Percentiles rank a stretch among this genome's conserved stretches.
Evolutionary conservation across 2,113 vertebrate genomes (phyloP).

Genomic region (Myrmecobius fasciatus): DNA sequence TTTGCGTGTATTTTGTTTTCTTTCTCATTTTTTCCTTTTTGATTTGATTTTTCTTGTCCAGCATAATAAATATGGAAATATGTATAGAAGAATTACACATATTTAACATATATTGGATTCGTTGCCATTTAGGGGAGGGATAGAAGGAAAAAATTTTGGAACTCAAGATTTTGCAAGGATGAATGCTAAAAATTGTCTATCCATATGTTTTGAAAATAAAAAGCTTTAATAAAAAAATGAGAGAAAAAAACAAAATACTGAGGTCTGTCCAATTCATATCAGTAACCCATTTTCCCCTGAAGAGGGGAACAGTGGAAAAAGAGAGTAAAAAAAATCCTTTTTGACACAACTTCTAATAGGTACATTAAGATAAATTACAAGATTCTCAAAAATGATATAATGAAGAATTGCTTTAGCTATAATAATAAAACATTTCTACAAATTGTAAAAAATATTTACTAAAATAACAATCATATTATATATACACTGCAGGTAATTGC

Average conservation of each 20-base stretch:
- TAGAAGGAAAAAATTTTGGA: no score
- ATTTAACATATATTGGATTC: no score
- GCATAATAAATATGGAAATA: no score
- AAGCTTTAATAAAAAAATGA: no score
- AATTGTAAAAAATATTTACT: constrained; percentile 89
- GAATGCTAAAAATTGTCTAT: no score
- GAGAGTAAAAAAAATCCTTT: constrained; percentile 84
- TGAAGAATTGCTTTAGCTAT: constrained; percentile 87
- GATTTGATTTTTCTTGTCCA: no score
- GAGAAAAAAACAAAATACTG: constrained; percentile 90
- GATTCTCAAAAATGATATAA: constrained; percentile 88
- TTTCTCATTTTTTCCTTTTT: no score
- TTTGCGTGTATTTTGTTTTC: no score
- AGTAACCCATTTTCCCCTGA: constrained; percentile 82
- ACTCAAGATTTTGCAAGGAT: no score
- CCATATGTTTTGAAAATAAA: no score
- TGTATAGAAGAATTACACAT: no score
- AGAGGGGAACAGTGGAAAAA: constrained; percentile 56
- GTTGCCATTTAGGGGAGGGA: no score
- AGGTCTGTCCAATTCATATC: constrained; percentile 92
- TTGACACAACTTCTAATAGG: constrained; percentile 89
- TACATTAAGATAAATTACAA: constrained; percentile 86
- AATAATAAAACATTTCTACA: constrained; percentile 89
- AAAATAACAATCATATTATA: constrained; percentile 90
- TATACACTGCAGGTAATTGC: constrained; percentile 81